These are phyloP conservation scores for Hymenopus coronatus DNA, from an alignment of 2,888 invertebrate species.

Conservation along the genomic window DNA sequence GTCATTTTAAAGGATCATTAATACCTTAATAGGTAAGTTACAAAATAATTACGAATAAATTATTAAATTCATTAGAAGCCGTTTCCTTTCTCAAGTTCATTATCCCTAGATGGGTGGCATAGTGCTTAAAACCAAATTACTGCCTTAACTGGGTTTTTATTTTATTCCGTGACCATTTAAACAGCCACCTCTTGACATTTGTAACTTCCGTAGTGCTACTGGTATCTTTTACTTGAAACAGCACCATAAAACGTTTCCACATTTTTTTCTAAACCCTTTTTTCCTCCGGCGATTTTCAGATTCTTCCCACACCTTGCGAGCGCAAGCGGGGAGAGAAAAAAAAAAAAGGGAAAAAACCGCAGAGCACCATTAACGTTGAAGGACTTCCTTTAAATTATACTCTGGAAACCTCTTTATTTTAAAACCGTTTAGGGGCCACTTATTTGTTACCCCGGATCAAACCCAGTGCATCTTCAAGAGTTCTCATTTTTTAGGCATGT, in stretches of 20 bases:
- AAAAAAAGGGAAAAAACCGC: background rate
- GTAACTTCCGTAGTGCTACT: too few relatives aligned
- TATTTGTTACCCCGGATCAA: background rate
- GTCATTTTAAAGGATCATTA: too few relatives aligned
- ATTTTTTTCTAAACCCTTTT: background rate
- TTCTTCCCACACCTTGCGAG: constrained; percentile 1
- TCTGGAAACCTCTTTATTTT: constrained; percentile 4
- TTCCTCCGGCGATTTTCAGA: background rate
- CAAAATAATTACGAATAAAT: too few relatives aligned
- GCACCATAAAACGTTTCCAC: background rate
- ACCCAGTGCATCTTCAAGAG: background rate
- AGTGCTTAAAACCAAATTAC: too few relatives aligned
- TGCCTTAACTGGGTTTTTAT: too few relatives aligned
- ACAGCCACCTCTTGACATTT: too few relatives aligned
- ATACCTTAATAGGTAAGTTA: too few relatives aligned
- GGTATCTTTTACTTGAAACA: background rate
- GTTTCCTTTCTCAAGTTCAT: too few relatives aligned
- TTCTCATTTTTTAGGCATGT: background rate
- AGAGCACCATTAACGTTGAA: background rate
- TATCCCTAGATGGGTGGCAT: too few relatives aligned
- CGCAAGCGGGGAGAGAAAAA: background rate
- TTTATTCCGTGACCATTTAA: too few relatives aligned
- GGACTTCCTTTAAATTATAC: constrained; percentile 11
- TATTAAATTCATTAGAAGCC: too few relatives aligned
- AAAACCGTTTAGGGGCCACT: background rate